phyloP scores from a whole-genome alignment of 2,113 vertebrate species.

The Turdus rufiventris region DNA sequence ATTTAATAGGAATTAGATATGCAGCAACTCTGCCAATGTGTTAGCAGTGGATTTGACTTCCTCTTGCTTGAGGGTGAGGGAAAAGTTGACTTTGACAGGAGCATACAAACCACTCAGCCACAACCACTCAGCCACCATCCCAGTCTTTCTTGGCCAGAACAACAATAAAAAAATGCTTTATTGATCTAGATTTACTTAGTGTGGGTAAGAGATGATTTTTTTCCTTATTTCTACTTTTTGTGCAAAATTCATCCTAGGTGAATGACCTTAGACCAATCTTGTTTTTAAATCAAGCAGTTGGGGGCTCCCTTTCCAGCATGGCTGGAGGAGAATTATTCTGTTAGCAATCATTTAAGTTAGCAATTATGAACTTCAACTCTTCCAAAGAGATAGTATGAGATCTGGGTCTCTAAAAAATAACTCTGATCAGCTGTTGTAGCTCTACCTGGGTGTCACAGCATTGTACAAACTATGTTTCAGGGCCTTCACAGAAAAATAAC shows the following conservation, averaged over 20 bases:
- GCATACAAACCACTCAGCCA: not conserved
- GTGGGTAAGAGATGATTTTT: not conserved
- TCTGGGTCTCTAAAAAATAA: not conserved
- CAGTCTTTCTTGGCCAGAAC: not conserved
- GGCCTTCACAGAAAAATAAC: not conserved
- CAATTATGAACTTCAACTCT: not conserved
- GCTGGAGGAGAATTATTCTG: not conserved
- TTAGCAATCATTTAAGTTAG: not conserved
- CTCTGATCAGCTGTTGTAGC: not conserved
- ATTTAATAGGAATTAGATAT: not conserved
- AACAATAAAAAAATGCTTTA: not conserved
- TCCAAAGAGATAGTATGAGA: not conserved
- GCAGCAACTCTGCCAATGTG: not conserved
- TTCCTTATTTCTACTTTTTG: not conserved
- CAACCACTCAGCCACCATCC: not conserved
- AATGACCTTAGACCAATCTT: not conserved
- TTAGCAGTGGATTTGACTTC: not conserved
- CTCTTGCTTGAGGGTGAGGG: not conserved
- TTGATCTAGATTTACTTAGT: not conserved
- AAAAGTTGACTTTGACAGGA: not conserved
- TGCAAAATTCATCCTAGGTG: not conserved
- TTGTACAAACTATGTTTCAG: not conserved
- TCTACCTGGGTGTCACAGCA: not conserved
- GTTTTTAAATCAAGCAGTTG: not conserved
- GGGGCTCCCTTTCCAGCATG: not conserved